Percentiles rank a stretch among this genome's conserved stretches.
These are phyloP conservation scores for Eurypyga helias DNA, from an alignment of 2,113 vertebrate species.

Conservation along the genomic window DNA sequence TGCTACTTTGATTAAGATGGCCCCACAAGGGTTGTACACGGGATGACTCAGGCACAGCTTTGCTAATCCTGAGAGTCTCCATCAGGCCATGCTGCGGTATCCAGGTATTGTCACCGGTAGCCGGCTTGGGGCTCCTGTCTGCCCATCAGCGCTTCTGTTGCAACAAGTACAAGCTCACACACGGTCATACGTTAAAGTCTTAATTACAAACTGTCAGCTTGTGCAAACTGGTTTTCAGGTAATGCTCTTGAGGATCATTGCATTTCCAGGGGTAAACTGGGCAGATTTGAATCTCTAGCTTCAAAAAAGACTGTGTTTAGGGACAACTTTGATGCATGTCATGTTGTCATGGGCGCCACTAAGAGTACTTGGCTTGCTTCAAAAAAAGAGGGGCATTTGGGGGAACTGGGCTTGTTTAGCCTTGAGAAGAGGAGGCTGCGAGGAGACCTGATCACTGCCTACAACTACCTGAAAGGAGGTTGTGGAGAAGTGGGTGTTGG, in stretches of 20 bases:
- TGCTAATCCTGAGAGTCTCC: not conserved
- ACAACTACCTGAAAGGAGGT: too few species aligned
- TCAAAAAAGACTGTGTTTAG: constrained; percentile 9
- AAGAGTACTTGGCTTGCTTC: not conserved
- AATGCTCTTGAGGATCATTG: not conserved
- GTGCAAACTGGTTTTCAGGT: constrained; percentile 1
- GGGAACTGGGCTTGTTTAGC: too few species aligned
- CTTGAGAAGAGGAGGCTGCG: too few species aligned
- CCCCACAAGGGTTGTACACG: not conserved
- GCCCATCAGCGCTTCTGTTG: not conserved
- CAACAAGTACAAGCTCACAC: not conserved
- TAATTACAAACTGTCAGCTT: constrained; percentile 39
- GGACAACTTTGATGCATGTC: not conserved
- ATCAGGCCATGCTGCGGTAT: not conserved
- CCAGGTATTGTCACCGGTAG: not conserved
- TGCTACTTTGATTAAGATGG: not conserved
- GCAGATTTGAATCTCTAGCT: not conserved
- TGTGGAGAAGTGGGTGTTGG: too few species aligned
- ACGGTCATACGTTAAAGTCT: not conserved
- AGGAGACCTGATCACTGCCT: too few species aligned
- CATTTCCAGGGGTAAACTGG: not conserved
- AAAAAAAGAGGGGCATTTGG: not conserved
- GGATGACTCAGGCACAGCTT: constrained; percentile 36
- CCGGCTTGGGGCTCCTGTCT: not conserved
- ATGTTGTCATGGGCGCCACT: not conserved